Base-by-base conservation (phyloP, 92 coral and sea anemone genomes). In the Parazoanthus atlanticus region DNA sequence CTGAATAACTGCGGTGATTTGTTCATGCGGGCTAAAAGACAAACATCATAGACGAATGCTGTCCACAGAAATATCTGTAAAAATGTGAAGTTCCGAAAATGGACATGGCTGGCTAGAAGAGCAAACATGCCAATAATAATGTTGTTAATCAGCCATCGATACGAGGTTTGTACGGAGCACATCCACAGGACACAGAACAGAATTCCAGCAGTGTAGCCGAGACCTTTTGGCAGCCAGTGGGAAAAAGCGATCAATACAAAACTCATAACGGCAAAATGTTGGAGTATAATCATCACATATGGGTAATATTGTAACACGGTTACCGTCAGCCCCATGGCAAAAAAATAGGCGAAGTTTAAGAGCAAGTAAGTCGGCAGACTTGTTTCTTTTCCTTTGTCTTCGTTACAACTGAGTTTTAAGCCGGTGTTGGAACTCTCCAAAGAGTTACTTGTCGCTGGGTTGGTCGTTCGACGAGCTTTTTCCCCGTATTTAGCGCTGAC, bases 41-140 rank as follows among this genome's bases (percentile, higher is more conserved):
- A 95, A 16, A 97, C 98, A 33, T 97, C 99, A 80, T 97, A 97
- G 36, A 97, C 30, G 41, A 97, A 96, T 9, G 99, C 99, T 8
- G 97, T 94, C 99, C 99, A 97, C 76, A 97, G 93, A 65, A 97
- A 97, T 8, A 97, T 97, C 90, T 97, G 99, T 56, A 97, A 77
- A 72, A 97, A 96, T 49, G 96, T 90, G 90, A 97, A 97, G 89
- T 97, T 97, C 19, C 96, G 90, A 86, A 97, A 97, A 84, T 94
- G 99, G 3, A 97, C 93, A 49, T 97, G 98, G 32, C 99, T 93
- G 9, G 98, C 95, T 79, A 97, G 74, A 11, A 97, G 89, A 16
- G 99, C 96, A 79, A 97, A 97, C 96, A 97, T 94, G 0, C 95
- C 95, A 19, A 97, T 95, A 8, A 97, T 95, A 1, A 94, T 29